Evolutionary conservation across 2,797 vertebrate genomes (phyloP), one percentile per base, ranked within the genome.

Genomic region (Pristis pectinata): DNA sequence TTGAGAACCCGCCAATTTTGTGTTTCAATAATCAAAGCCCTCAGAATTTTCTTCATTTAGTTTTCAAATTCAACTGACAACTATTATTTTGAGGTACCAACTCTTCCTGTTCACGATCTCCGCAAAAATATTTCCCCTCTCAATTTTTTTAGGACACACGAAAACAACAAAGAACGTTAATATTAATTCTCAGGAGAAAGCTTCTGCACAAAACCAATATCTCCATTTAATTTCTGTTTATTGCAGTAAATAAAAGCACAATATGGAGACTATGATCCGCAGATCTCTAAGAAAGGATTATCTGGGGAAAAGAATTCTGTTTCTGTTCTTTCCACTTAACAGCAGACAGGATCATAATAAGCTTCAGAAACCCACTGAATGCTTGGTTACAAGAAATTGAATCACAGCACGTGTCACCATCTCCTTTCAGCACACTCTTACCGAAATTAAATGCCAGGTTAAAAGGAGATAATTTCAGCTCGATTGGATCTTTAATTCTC

Each of bases 391-490:
- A 76, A 76, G 49, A 94, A 15, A 94, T 76, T 49, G 70, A 94
- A 76, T 74, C 92, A 49, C 5, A 11, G 30, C 49, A 53, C 64
- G 44, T 94, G 64, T 53, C 92, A 74, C 41, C 41, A 70, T 74
- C 49, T 93, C 67, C 64, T 74, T 93, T 34, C 64, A 67, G 87
- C 87, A 37, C 17, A 24, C 87, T 64, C 61, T 91, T 91, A 37
- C 37, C 59, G 61, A 91, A 64, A 91, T 37, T 8, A 91, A 87
- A 87, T 59, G 34, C 83, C 83, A 87, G 83, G 53, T 87, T 87
- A 6, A 91, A 91, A 91, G 67, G n/a, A 64, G 34, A 89, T 89
- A 59, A 64, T 37, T 91, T 67, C n/a, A 61, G 87, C 24, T 64
- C 37, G 59, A 41, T 41, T 61, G 59, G 22, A 41, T 67, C 17